These are phyloP conservation scores for Dasyornis broadbenti DNA, from an alignment of 2,113 vertebrate species.

Conservation along the genomic window DNA sequence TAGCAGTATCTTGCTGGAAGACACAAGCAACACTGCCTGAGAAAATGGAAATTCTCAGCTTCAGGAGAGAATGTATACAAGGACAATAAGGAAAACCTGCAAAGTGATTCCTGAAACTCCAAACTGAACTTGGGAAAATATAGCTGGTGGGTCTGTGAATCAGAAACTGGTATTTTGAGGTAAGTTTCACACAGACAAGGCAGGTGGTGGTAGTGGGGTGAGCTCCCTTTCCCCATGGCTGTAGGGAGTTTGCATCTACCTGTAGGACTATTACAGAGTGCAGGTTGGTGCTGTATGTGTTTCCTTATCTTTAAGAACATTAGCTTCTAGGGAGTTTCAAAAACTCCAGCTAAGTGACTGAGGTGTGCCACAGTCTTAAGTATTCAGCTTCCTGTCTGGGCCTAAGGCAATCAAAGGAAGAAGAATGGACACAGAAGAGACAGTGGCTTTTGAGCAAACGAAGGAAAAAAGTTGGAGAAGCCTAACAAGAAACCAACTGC, in stretches of 20 bases:
- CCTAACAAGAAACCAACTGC: neutral
- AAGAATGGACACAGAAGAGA: fast-evolving
- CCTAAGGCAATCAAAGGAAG: neutral
- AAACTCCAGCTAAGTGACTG: neutral
- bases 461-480: neutral
- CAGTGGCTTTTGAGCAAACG: neutral
- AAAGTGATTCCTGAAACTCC: neutral
- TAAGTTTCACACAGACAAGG: neutral
- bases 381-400: neutral
- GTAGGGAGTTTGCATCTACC: neutral
- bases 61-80: neutral
- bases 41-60: neutral
- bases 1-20: neutral
- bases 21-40: neutral
- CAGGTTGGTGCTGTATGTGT: neutral
- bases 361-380: neutral
- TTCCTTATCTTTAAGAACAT: neutral
- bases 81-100: neutral
- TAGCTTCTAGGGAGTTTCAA: neutral
- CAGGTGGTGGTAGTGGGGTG: neutral
- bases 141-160: neutral
- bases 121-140: neutral
- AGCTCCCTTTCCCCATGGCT: neutral
- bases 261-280: neutral
- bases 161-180: neutral